A percentile compares a stretch with the other conserved stretches of the same genome.
phyloP scores from a whole-genome alignment of 2,888 invertebrate species.

The Campaea margaritaria region DNA sequence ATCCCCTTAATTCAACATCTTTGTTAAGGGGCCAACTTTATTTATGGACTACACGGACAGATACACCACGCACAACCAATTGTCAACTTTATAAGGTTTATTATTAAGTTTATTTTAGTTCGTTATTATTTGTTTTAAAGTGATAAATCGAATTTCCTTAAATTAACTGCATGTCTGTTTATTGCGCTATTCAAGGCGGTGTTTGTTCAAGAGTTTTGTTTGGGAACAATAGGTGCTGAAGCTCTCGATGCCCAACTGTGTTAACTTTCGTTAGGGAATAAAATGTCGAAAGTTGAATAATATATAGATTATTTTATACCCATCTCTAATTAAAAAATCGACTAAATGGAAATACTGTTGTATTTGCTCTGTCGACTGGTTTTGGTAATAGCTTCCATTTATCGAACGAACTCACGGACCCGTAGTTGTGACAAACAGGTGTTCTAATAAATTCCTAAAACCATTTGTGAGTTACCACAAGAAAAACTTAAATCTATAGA shows the following conservation, averaged over 20 bases:
- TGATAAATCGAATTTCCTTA: slow-evolving; percentile 23
- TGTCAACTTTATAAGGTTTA: slow-evolving; percentile 12
- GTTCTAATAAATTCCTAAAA: too few relatives aligned
- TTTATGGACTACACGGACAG: slow-evolving; percentile 3
- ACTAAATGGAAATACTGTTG: too few relatives aligned
- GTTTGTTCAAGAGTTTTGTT: slow-evolving; percentile 7
- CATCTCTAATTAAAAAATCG: too few relatives aligned
- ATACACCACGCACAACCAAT: slow-evolving; percentile 2
- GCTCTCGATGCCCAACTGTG: slow-evolving; percentile 5
- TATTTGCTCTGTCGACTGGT: too few relatives aligned
- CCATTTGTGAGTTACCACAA: too few relatives aligned
- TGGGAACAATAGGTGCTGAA: slow-evolving; percentile 10
- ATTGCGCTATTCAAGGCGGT: slow-evolving; percentile 2
- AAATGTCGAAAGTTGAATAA: too few relatives aligned
- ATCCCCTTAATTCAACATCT: slow-evolving; percentile 45
- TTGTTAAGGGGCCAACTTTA: slow-evolving; percentile 36
- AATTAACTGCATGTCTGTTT: slow-evolving; percentile 30
- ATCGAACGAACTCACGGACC: too few relatives aligned
- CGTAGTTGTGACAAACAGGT: too few relatives aligned
- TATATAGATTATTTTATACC: too few relatives aligned
- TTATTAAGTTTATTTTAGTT: slow-evolving; percentile 1
- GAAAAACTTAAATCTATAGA: too few relatives aligned
- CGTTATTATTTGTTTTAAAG: slow-evolving; percentile 3
- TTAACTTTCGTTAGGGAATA: neutral
- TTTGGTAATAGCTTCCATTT: too few relatives aligned